A percentile compares a stretch with the other conserved stretches of the same genome.
Evolutionary conservation across 2,113 vertebrate genomes (phyloP).

Genomic region (Numida meleagris): DNA sequence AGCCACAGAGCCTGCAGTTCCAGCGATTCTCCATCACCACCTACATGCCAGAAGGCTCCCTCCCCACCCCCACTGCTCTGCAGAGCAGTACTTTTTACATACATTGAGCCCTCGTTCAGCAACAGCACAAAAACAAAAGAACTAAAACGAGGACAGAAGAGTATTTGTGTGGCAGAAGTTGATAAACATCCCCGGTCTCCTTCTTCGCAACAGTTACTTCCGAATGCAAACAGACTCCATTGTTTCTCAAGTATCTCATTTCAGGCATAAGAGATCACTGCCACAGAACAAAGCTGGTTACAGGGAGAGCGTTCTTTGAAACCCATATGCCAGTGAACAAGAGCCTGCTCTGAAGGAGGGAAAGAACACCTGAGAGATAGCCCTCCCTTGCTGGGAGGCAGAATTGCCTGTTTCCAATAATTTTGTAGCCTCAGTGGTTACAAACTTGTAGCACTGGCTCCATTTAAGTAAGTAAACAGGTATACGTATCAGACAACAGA

Average conservation of each 20-base stretch:
- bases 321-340: background rate
- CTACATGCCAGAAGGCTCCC: rapidly evolving
- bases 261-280: background rate
- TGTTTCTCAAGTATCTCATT: background rate
- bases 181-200: background rate
- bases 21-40: background rate
- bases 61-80: rapidly evolving
- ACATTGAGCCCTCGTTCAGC: background rate
- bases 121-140: background rate
- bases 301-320: background rate
- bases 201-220: background rate
- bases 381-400: background rate
- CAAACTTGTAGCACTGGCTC: background rate
- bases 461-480: background rate
- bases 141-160: background rate
- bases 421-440: background rate
- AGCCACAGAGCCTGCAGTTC: rapidly evolving
- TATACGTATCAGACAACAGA: rapidly evolving
- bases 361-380: background rate
- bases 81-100: too few relatives aligned
- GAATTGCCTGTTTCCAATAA: background rate
- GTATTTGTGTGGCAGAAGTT: background rate
- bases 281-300: background rate
- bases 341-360: background rate
- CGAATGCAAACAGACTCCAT: background rate